Evolutionary conservation across 2,797 vertebrate genomes (phyloP).

Genomic region (Tiaroga cobitis): DNA sequence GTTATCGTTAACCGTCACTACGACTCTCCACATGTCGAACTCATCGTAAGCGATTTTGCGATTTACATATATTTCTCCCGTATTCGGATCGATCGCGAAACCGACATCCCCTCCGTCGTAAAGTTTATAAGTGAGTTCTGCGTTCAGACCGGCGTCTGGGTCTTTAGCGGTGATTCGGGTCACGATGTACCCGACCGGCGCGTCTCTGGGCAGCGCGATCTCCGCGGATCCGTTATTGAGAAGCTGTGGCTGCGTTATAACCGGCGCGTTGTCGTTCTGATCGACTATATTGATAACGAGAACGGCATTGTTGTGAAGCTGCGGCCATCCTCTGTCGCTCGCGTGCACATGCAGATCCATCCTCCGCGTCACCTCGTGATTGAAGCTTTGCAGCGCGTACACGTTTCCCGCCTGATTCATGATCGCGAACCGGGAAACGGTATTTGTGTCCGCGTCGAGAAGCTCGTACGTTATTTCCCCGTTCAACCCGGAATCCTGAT

Average conservation of each 20-base stretch:
- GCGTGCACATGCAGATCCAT: constrained; percentile 89
- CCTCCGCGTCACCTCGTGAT: constrained; percentile 90
- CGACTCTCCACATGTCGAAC: constrained; percentile 82
- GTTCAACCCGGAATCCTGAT: constrained; percentile 87
- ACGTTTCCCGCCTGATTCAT: constrained; percentile 91
- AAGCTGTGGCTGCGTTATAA: constrained; percentile 82
- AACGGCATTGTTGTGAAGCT: constrained; percentile 87
- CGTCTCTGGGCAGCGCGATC: constrained; percentile 85
- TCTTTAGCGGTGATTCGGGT: constrained; percentile 91
- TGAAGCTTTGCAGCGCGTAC: constrained; percentile 93
- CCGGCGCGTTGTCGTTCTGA: constrained; percentile 92
- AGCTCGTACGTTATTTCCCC: constrained; percentile 90
- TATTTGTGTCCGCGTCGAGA: constrained; percentile 80
- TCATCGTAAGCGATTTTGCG: constrained; percentile 86
- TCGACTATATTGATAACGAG: constrained; percentile 90
- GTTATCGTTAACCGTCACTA: constrained; percentile 84
- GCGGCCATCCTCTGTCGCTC: constrained; percentile 89
- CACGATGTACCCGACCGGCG: constrained; percentile 84
- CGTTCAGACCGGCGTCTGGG: constrained; percentile 88
- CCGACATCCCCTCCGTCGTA: constrained; percentile 82
- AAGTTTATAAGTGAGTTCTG: constrained; percentile 87
- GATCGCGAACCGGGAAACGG: constrained; percentile 90
- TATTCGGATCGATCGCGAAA: constrained; percentile 86
- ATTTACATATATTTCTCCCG: constrained; percentile 86
- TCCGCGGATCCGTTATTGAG: constrained; percentile 88